phyloP scores from a whole-genome alignment of 1,140 invertebrate genomes.

The Tetraneura akinire region DNA sequence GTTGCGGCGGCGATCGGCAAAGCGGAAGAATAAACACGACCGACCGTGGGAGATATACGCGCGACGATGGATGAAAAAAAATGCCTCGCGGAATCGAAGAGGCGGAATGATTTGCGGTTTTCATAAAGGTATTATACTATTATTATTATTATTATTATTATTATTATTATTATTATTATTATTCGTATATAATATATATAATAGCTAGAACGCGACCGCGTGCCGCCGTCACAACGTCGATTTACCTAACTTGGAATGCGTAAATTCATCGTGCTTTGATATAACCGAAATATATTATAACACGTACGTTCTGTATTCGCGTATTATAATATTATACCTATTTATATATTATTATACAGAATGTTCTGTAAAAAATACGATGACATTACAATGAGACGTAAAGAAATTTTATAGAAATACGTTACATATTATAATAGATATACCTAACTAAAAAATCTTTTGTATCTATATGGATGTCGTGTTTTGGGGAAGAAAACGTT shows the following conservation, averaged over 20 bases:
- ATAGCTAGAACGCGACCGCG: not conserved
- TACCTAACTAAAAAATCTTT: too few species aligned
- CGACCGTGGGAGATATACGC: constrained; percentile 17
- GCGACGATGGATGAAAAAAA: constrained; percentile 6
- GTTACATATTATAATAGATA: not conserved
- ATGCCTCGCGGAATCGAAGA: constrained; percentile 21
- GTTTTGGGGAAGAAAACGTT: too few species aligned
- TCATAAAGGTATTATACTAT: too few species aligned
- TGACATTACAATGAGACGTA: too few species aligned
- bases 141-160: too few species aligned
- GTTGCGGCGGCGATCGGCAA: constrained; percentile 2
- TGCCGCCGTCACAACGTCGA: not conserved
- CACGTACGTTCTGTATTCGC: too few species aligned
- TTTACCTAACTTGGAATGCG: constrained; percentile 33
- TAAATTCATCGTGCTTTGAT: constrained; percentile 34
- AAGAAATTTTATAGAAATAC: too few species aligned
- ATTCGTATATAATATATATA: not conserved
- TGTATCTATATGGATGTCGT: too few species aligned
- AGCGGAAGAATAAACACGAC: constrained; percentile 43
- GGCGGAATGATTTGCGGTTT: constrained; percentile 51
- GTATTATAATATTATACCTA: not conserved
- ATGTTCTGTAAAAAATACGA: too few species aligned
- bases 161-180: too few species aligned
- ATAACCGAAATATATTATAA: constrained; percentile 15
- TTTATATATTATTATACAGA: not conserved